Evolutionary conservation across 2,888 invertebrate genomes (phyloP), one percentile per base, ranked within the genome.

Genomic region (Poecilus cupreus): DNA sequence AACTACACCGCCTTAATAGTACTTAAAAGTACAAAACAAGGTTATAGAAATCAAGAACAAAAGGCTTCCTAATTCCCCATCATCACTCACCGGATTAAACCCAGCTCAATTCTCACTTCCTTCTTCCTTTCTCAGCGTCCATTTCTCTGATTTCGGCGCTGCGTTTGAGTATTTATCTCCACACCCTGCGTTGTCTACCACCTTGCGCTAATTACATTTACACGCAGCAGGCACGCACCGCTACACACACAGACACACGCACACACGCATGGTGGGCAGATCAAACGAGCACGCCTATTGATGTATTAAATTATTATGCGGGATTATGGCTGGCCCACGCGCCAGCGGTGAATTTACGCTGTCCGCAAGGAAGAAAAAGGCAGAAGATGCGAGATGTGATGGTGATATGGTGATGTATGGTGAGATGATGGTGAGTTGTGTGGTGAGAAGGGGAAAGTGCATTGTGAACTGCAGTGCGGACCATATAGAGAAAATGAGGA

Each of bases 241-340:
- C 24, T n/a, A 0, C 32, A 64, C 37, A 68, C 37, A 3, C 46
- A 68, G 37, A 32, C 37, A 68, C 37, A 37, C 64, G 18, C 37
- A 68, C n/a, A 6, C 37, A 18, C 3, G 32, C 10, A 18, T 39
- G 46, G 78, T 78, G 78, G 78, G 78, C 16, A 78, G 78, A 78
- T 78, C 78, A 78, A 78, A 60, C 78, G 74, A 78, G 57, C 60
- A 57, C 57, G 78, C 78, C 78, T 77, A 43, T 60, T 43, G 57
- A 77, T 54, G 57, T 77, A 77, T 77, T 77, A 77, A 77, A 60
- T 60, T 68, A 68, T 68, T 32, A 75, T 75, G 51, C 32, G 51
- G 46, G 51, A 74, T 49, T 75, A 51, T 54, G 39, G 20, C 37
- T 24, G 54, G 54, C 75, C 54, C 20, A 75, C 75, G 54, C 64